A percentile compares a stretch with the other conserved stretches of the same genome.
These are phyloP conservation scores for Adelges cooleyi DNA, from an alignment of 1,140 invertebrate genomes.

Conservation along the genomic window DNA sequence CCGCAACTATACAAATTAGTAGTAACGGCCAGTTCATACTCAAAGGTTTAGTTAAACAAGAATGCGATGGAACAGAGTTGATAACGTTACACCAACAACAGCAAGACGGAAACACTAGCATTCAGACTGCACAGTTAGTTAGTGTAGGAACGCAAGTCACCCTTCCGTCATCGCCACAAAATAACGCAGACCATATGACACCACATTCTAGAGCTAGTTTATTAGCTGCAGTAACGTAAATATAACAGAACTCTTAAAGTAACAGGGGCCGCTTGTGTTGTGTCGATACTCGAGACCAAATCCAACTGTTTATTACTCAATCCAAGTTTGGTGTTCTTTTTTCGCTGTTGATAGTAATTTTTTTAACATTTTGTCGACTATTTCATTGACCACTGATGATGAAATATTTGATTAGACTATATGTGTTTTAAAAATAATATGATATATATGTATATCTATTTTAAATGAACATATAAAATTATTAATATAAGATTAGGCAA, in stretches of 20 bases:
- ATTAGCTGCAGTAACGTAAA: conserved; percentile 35
- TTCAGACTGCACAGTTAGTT: conserved; percentile 32
- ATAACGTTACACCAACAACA: conserved; percentile 28
- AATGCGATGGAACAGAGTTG: conserved; percentile 6
- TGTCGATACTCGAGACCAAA: background rate
- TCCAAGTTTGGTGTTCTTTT: conserved; percentile 19
- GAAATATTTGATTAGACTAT: no score
- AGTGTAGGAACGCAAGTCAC: conserved; percentile 36
- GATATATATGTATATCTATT: no score
- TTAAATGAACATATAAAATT: no score
- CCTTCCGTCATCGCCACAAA: conserved; percentile 32
- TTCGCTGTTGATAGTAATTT: background rate
- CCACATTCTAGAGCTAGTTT: conserved; percentile 33
- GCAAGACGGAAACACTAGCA: conserved; percentile 9
- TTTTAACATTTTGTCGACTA: no score
- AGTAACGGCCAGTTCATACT: conserved; percentile 21
- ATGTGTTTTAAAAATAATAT: no score
- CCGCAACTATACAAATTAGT: conserved; percentile 23
- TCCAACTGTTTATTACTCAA: background rate
- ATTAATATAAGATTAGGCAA: no score
- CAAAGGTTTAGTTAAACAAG: conserved; percentile 25
- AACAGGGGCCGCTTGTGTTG: background rate
- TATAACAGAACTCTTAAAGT: background rate
- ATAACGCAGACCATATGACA: conserved; percentile 32
- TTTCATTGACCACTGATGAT: no score